phyloP scores from a whole-genome alignment of 2,888 invertebrate species.

The Archips crataeganus region DNA sequence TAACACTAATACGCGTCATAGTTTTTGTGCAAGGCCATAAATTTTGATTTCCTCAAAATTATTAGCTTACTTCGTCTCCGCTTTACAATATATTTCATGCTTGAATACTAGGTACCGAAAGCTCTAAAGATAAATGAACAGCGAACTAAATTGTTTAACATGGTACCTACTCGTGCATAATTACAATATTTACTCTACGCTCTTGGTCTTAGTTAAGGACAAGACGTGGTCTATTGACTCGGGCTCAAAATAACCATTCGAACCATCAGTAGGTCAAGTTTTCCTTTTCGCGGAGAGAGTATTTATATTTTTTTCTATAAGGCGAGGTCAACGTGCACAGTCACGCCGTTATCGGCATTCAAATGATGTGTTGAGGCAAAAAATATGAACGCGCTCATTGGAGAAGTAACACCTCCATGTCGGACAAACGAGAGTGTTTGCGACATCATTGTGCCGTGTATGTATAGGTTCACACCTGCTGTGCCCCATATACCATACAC shows the following conservation, averaged over 20 bases:
- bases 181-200: constrained; percentile 33
- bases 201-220: constrained; percentile 54
- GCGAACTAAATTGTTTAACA: constrained; percentile 16
- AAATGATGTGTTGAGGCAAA: constrained; percentile 71
- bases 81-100: constrained; percentile 1
- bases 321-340: constrained; percentile 65
- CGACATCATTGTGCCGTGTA: constrained; percentile 64
- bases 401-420: constrained; percentile 63
- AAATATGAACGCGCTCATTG: constrained; percentile 68
- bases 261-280: constrained; percentile 60
- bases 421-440: constrained; percentile 70
- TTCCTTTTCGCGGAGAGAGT: constrained; percentile 74
- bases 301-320: constrained; percentile 64
- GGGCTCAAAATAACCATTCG: constrained; percentile 52
- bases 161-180: constrained; percentile 21
- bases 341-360: constrained; percentile 75
- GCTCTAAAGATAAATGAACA: constrained; percentile 20
- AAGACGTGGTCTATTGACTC: constrained; percentile 66
- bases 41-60: neutral
- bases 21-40: too few species aligned
- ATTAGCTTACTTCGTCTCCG: neutral
- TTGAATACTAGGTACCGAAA: constrained; percentile 1
- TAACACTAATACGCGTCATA: too few species aligned
- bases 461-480: constrained; percentile 40
- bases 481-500: constrained; percentile 37